A percentile compares a stretch with the other conserved stretches of the same genome.
Evolutionary conservation across 2,113 vertebrate species (phyloP).

Genomic region (Microtus ochrogaster): DNA sequence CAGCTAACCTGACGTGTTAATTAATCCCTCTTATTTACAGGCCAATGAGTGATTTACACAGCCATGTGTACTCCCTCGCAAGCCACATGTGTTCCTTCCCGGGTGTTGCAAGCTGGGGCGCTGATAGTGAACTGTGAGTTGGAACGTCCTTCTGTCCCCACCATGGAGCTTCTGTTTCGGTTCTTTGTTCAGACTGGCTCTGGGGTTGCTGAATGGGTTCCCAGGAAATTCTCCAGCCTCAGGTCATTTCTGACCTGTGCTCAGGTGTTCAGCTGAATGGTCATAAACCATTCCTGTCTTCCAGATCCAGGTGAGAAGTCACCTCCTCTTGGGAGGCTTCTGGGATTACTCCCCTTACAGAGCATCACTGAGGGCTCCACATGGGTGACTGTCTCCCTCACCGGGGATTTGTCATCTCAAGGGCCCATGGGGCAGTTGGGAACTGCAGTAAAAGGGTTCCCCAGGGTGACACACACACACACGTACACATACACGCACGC

Average conservation of each 20-base stretch:
- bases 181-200: not conserved
- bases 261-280: too few species aligned
- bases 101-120: not conserved
- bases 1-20: not conserved
- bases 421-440: not conserved
- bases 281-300: not conserved
- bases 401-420: not conserved
- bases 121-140: not conserved
- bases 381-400: not conserved
- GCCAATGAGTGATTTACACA: not conserved
- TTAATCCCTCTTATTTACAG: not conserved
- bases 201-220: not conserved
- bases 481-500: not conserved
- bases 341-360: not conserved
- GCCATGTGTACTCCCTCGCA: not conserved
- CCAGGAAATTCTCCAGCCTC: not conserved
- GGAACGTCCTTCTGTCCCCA: not conserved
- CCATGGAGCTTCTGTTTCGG: not conserved
- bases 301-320: not conserved
- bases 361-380: not conserved
- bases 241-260: not conserved
- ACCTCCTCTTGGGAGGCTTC: conserved; percentile 8
- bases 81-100: not conserved
- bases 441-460: not conserved
- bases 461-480: not conserved